A percentile compares a stretch with the other conserved stretches of the same genome.
Evolutionary conservation across 2,797 vertebrate genomes (phyloP).

Genomic region (Acanthurus lineatus): DNA sequence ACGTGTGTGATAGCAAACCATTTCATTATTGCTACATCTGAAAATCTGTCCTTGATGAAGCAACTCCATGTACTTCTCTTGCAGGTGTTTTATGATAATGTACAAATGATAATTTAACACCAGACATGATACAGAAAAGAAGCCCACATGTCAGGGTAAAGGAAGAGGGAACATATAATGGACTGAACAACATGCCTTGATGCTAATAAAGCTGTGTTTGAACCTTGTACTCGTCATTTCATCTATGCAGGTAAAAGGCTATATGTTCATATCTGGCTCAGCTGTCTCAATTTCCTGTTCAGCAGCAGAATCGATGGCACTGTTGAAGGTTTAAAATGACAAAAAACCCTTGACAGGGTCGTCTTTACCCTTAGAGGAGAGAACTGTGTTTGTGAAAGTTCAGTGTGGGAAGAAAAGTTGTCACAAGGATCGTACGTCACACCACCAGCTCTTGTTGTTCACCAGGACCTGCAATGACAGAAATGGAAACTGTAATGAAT

Average conservation of each 20-base stretch:
- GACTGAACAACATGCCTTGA: constrained; percentile 62
- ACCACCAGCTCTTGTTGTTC: constrained; percentile 36
- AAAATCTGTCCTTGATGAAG: constrained; percentile 42
- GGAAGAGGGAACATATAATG: constrained; percentile 10
- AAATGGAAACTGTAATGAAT: background rate
- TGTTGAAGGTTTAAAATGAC: background rate
- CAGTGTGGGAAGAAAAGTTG: constrained; percentile 26
- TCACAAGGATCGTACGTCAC: constrained; percentile 8
- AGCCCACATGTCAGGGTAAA: constrained; percentile 24
- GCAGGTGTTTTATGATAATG: constrained; percentile 54
- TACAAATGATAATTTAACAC: constrained; percentile 54
- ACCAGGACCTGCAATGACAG: constrained; percentile 54
- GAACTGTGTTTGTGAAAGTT: constrained; percentile 21
- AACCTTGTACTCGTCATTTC: constrained; percentile 53
- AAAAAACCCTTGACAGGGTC: constrained; percentile 17
- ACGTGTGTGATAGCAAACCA: constrained; percentile 24
- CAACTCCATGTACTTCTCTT: constrained; percentile 37
- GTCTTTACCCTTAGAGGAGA: constrained; percentile 24
- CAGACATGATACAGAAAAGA: constrained; percentile 17
- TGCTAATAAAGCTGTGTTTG: constrained; percentile 74
- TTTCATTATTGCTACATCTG: constrained; percentile 56
- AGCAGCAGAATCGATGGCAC: constrained; percentile 40
- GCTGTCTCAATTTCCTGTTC: background rate
- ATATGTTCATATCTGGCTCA: constrained; percentile 14
- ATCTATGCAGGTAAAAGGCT: constrained; percentile 41